Conservation (phyloP, 2,113 vertebrate species). For the Trichomycterus rosablanca region DNA sequence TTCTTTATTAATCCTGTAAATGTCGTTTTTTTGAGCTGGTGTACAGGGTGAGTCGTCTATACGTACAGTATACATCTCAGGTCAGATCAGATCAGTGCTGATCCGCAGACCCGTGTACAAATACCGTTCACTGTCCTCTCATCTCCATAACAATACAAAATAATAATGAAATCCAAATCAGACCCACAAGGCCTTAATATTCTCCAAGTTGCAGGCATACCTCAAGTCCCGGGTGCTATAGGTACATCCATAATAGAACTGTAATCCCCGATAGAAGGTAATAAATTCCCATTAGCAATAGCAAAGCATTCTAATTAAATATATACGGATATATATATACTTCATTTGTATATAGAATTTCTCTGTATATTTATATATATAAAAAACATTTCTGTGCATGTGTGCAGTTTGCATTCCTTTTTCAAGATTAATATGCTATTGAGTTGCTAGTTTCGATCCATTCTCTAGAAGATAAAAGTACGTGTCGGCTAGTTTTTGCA, state of each 20-base stretch:
- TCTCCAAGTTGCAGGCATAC: slow-evolving; percentile 68
- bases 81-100: slow-evolving; percentile 42
- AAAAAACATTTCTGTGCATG: slow-evolving; percentile 78
- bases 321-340: slow-evolving; percentile 65
- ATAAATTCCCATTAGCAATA: slow-evolving; percentile 57
- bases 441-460: slow-evolving; percentile 73
- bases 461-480: slow-evolving; percentile 76
- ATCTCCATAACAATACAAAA: slow-evolving; percentile 72
- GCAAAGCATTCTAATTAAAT: slow-evolving; percentile 80
- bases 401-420: slow-evolving; percentile 77
- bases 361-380: slow-evolving; percentile 57
- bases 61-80: slow-evolving; percentile 63
- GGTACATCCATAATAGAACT: slow-evolving; percentile 77
- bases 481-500: slow-evolving; percentile 71
- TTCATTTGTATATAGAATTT: slow-evolving; percentile 65
- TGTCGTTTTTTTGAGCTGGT: slow-evolving; percentile 71
- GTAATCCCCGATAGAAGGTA: slow-evolving; percentile 67
- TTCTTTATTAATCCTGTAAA: slow-evolving; percentile 83
- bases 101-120: slow-evolving; percentile 70
- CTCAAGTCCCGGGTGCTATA: slow-evolving; percentile 72
- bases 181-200: slow-evolving; percentile 64
- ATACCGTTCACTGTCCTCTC: slow-evolving; percentile 61
- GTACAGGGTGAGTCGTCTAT: slow-evolving; percentile 76
- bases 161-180: slow-evolving; percentile 65
- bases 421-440: slow-evolving; percentile 74